Base-by-base conservation (phyloP, 2,113 vertebrate species). In the Solea solea region DNA sequence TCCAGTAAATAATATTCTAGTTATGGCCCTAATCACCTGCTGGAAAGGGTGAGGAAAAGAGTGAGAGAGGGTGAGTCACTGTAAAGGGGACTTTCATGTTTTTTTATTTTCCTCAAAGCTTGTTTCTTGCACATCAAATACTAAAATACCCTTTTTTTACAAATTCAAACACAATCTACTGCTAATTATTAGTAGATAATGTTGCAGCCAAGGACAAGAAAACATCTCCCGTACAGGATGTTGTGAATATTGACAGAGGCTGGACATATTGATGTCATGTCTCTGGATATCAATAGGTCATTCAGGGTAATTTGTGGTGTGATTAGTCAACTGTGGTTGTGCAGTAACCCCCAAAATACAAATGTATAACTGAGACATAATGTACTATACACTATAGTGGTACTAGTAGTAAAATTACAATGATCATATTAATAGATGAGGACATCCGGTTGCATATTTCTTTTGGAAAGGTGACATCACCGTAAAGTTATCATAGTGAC, bases 1-100 rank as follows among this genome's bases (percentile, higher is more conserved):
- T 90, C 91, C 76, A 80, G 94, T 96, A 95, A 95, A 96, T 96
- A 95, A 93, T 93, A 88, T 90, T 94, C 92, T 86, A 87, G 85
- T 93, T 94, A 92, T 81, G 91, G 88, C 81, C 84, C 74, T 82
- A 90, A 83, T 90, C 91, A 86, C 87, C 80, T 88, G 74, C 85
- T 88, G 39, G 63, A 48, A 48, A 48, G 45, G 14, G 45, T 11
- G 10, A 48, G 45, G 14, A 66, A 84, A 41, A 86, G 57, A 63
- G 41, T 3, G 55, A 70, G 50, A 27, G 48, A 56, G 15, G 15
- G 12, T 5, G 28, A 39, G 39, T 40, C 46, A n/a, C 40, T 25
- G 8, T 46, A 68, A 74, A 51, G 16, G 7, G 11, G 63, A 64
- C 6, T 0, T 8, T n/a, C n/a, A n/a, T n/a, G n/a, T n/a, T n/a